Evolutionary conservation across 2,797 vertebrate species (phyloP).

Genomic region (Sebastes flavidus): DNA sequence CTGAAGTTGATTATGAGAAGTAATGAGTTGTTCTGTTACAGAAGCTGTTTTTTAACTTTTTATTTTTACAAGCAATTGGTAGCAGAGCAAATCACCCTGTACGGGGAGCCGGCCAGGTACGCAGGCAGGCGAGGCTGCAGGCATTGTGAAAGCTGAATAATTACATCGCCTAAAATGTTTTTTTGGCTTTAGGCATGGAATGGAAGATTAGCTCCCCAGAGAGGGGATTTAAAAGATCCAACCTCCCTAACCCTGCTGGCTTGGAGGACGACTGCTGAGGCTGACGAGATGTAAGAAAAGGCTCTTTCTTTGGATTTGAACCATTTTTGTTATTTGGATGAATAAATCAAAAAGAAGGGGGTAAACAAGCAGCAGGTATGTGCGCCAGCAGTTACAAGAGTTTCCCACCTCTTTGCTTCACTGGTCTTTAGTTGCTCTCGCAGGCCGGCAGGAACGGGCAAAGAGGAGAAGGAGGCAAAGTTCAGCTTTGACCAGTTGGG

Average conservation of each 20-base stretch:
- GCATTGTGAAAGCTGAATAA: slow-evolving; percentile 71
- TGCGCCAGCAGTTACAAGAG: slow-evolving; percentile 28
- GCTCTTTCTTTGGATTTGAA: slow-evolving; percentile 16
- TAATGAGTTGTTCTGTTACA: slow-evolving; percentile 54
- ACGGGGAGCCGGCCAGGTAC: slow-evolving; percentile 50
- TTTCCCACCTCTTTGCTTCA: slow-evolving; percentile 43
- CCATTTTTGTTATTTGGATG: not conserved
- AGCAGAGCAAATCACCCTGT: slow-evolving; percentile 48
- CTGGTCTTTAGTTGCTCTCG: not conserved
- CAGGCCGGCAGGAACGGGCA: not conserved
- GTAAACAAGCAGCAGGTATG: slow-evolving; percentile 27
- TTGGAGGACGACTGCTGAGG: slow-evolving; percentile 28
- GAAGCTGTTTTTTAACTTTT: slow-evolving; percentile 27
- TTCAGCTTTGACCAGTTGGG: not conserved
- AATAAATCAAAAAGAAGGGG: slow-evolving; percentile 17
- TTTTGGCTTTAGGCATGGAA: slow-evolving; percentile 57
- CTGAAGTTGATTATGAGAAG: slow-evolving; percentile 59
- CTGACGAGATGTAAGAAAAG: slow-evolving; percentile 44
- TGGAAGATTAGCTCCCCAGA: slow-evolving; percentile 59
- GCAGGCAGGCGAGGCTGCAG: slow-evolving; percentile 39
- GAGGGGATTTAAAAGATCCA: slow-evolving; percentile 54
- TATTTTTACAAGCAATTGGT: slow-evolving; percentile 67
- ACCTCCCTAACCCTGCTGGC: slow-evolving; percentile 39
- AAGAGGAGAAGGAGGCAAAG: not conserved
- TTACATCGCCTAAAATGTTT: slow-evolving; percentile 61